Evolutionary conservation across 2,888 invertebrate genomes (phyloP).

Genomic region (Polydrusus pterygomalis): DNA sequence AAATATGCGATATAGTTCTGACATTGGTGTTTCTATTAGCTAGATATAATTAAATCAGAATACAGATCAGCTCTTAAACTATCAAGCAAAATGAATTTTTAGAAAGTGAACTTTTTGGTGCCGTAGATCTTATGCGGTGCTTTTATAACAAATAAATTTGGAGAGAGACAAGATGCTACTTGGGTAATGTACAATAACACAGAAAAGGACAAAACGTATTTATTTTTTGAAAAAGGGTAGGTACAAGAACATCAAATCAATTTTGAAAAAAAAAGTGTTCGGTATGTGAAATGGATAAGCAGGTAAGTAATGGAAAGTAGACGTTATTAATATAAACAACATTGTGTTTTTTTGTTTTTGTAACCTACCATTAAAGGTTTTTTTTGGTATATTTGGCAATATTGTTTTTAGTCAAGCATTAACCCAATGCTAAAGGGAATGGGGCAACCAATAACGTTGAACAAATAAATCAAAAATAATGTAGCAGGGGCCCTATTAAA

Average conservation of each 20-base stretch:
- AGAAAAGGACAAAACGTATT: constrained; percentile 52
- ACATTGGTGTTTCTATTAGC: constrained; percentile 1
- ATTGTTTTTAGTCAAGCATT: constrained; percentile 58
- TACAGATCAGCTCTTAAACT: constrained; percentile 26
- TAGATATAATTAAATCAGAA: too few species aligned
- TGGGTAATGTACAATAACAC: constrained; percentile 63
- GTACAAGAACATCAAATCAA: constrained; percentile 18
- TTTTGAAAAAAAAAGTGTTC: constrained; percentile 8
- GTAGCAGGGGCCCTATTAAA: constrained; percentile 9
- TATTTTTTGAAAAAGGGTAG: constrained; percentile 28
- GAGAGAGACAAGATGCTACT: constrained; percentile 68
- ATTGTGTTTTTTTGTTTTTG: constrained; percentile 11
- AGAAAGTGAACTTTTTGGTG: constrained; percentile 59
- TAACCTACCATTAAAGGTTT: constrained; percentile 13
- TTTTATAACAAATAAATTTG: constrained; percentile 62
- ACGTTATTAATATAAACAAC: not conserved
- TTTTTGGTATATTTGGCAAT: constrained; percentile 60
- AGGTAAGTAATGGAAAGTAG: constrained; percentile 3
- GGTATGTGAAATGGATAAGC: constrained; percentile 11
- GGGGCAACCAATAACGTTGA: constrained; percentile 22
- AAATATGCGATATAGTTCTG: not conserved
- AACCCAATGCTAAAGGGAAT: constrained; percentile 34
- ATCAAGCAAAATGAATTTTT: constrained; percentile 27
- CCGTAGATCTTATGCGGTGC: constrained; percentile 70
- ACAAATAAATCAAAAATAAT: constrained; percentile 18